phyloP scores from a whole-genome alignment of 2,113 vertebrate genomes.

The Accipiter cooperii region DNA sequence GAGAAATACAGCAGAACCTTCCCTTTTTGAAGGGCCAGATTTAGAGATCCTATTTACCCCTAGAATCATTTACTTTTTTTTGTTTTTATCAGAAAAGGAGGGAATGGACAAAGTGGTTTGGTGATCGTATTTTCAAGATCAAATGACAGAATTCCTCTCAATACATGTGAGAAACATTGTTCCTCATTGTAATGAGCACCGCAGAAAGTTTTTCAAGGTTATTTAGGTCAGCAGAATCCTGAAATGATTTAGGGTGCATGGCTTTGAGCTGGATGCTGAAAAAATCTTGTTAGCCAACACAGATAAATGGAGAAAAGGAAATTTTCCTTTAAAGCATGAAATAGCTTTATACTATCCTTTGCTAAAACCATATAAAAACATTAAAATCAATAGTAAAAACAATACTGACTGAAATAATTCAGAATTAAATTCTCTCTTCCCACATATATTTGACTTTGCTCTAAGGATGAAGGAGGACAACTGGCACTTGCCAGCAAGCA shows the following conservation, averaged over 20 bases:
- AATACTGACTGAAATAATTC: neutral
- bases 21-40: neutral
- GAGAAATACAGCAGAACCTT: neutral
- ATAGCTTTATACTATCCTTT: neutral
- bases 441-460: neutral
- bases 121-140: neutral
- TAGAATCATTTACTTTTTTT: neutral
- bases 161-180: neutral
- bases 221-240: neutral
- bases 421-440: neutral
- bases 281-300: neutral
- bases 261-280: neutral
- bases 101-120: neutral
- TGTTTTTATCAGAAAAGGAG: neutral
- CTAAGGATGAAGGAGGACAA: conserved; percentile 2
- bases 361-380: neutral
- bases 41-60: neutral
- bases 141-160: neutral
- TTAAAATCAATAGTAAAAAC: neutral
- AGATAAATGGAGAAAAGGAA: neutral
- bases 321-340: neutral
- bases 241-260: neutral
- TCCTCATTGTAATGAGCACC: neutral
- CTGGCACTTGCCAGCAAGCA: neutral
- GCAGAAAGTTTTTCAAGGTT: neutral